Percentiles rank a stretch among this genome's conserved stretches.
These are phyloP conservation scores for Rhingia rostrata DNA, from an alignment of 2,888 invertebrate genomes.

Conservation along the genomic window DNA sequence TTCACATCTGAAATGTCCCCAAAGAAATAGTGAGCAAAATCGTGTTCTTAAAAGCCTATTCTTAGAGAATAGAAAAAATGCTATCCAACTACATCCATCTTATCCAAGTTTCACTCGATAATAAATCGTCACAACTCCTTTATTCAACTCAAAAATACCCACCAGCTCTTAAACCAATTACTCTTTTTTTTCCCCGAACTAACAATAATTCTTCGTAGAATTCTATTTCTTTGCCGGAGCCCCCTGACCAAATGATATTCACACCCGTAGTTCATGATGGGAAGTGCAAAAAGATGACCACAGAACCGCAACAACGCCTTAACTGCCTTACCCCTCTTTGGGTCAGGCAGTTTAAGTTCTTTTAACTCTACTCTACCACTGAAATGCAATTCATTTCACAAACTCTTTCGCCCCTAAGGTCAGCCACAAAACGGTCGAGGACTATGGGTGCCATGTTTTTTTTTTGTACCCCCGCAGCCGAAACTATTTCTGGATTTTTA, in stretches of 20 bases:
- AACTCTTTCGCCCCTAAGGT: slow-evolving; percentile 61
- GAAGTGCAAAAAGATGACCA: slow-evolving; percentile 41
- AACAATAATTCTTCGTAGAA: background rate
- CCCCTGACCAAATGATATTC: background rate
- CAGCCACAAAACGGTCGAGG: slow-evolving; percentile 54
- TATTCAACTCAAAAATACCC: slow-evolving; percentile 5
- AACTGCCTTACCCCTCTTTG: no score
- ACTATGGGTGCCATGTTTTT: background rate
- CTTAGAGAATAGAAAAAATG: background rate
- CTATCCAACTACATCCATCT: background rate
- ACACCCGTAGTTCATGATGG: slow-evolving; percentile 21
- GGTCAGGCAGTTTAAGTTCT: slow-evolving; percentile 57
- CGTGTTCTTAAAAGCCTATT: no score
- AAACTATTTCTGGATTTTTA: slow-evolving; percentile 61
- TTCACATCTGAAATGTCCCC: no score
- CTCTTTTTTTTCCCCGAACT: no score
- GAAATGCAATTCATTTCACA: slow-evolving; percentile 64
- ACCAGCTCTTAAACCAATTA: background rate
- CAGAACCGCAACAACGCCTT: slow-evolving; percentile 25
- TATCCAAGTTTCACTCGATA: background rate
- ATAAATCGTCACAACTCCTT: background rate
- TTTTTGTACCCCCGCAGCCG: background rate
- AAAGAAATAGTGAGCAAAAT: no score
- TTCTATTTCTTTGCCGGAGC: background rate
- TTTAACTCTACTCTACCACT: slow-evolving; percentile 62